Percentiles rank a stretch among this genome's conserved stretches.
phyloP scores from a whole-genome alignment of 1,140 invertebrate genomes.

The Drosophila ananassae region DNA sequence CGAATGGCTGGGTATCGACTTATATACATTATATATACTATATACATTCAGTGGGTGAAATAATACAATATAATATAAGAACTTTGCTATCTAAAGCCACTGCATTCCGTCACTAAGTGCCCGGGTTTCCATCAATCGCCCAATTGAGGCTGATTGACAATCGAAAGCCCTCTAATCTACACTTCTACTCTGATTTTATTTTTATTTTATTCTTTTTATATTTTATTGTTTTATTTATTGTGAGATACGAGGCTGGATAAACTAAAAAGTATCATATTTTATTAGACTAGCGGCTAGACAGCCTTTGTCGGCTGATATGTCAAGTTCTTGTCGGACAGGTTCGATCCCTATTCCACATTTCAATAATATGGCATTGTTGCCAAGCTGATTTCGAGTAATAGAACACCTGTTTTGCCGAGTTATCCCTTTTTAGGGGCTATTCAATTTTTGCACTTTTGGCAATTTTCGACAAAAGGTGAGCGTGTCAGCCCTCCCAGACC shows the following conservation, averaged over 20 bases:
- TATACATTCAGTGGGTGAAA: constrained; percentile 2
- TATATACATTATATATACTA: constrained; percentile 12
- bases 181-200: not conserved
- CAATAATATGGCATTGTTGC: constrained; percentile 7
- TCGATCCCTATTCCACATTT: not conserved
- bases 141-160: constrained; percentile 26
- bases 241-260: not conserved
- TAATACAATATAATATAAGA: constrained; percentile 18
- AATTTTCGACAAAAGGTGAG: constrained; percentile 14
- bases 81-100: not conserved
- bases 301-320: constrained; percentile 38
- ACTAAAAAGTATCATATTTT: constrained; percentile 7
- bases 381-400: constrained; percentile 14
- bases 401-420: constrained; percentile 4
- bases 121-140: constrained; percentile 11
- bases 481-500: not conserved
- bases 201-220: constrained; percentile 1
- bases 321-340: constrained; percentile 19
- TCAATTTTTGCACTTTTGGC: constrained; percentile 22
- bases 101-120: constrained; percentile 6
- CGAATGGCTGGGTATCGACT: constrained; percentile 13
- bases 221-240: constrained; percentile 1
- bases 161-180: constrained; percentile 21
- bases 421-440: constrained; percentile 3
- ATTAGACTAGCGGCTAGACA: constrained; percentile 24